These are phyloP conservation scores for Anseranas semipalmata DNA, from an alignment of 2,113 vertebrate genomes.

Conservation along the genomic window DNA sequence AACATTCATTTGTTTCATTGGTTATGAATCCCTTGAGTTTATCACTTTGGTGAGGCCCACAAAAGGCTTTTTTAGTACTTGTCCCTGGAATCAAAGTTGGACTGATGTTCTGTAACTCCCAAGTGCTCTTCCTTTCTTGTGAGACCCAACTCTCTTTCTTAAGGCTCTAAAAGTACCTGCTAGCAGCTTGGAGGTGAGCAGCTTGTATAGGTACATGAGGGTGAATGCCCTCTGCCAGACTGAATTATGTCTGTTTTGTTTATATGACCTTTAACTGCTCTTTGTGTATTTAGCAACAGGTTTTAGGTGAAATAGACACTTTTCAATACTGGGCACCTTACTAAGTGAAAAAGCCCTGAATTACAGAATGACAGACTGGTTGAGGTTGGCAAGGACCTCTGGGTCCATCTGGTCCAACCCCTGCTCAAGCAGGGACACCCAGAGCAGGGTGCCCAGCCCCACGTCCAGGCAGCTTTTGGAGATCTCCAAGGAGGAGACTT, in stretches of 20 bases:
- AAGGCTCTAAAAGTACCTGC: not conserved
- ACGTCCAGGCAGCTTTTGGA: no score
- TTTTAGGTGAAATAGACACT: not conserved
- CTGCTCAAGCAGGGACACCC: no score
- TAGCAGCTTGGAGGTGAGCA: not conserved
- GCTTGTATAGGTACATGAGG: not conserved
- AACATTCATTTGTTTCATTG: not conserved
- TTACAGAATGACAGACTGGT: not conserved
- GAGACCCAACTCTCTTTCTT: not conserved
- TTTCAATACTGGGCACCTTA: not conserved
- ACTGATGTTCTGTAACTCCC: not conserved
- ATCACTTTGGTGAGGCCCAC: rapidly evolving
- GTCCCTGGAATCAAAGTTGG: not conserved
- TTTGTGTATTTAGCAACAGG: not conserved
- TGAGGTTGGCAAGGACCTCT: not conserved
- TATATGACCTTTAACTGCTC: not conserved
- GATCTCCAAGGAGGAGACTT: no score
- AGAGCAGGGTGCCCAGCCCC: no score
- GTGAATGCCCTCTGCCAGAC: not conserved
- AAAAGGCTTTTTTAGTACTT: not conserved
- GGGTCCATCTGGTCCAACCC: not conserved
- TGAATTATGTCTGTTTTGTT: not conserved
- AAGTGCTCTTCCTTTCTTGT: not conserved
- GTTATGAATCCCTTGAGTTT: not conserved
- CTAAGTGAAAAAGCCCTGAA: not conserved